phyloP scores from a whole-genome alignment of 2,113 vertebrate genomes.

The Grammomys surdaster region DNA sequence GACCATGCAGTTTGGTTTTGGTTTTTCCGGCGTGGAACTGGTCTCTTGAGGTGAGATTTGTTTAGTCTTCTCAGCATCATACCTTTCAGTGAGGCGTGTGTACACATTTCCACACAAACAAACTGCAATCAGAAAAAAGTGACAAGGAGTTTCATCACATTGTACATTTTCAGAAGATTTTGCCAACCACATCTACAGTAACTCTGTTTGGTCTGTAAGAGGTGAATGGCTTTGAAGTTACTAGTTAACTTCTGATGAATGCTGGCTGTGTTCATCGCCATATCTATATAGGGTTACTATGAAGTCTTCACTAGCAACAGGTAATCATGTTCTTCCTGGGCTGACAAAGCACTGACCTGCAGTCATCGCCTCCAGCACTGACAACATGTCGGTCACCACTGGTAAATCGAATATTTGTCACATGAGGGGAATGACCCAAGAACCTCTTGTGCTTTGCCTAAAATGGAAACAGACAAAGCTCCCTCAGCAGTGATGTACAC shows the following conservation, averaged over 20 bases:
- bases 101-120: conserved; percentile 98
- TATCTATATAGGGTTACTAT: not conserved
- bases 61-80: conserved; percentile 72
- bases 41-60: conserved; percentile 71
- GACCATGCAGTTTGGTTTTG: conserved; percentile 76
- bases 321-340: rapidly evolving
- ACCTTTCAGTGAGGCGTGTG: conserved; percentile 92
- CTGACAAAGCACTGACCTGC: conserved; percentile 89
- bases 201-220: not conserved
- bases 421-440: conserved; percentile 96
- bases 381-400: conserved; percentile 94
- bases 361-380: conserved; percentile 98
- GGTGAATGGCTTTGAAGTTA: not conserved
- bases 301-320: not conserved
- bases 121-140: conserved; percentile 86
- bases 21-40: conserved; percentile 16
- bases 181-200: not conserved
- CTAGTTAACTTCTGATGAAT: not conserved
- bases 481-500: not conserved
- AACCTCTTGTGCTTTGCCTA: conserved; percentile 99
- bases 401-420: conserved; percentile 97
- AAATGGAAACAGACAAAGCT: conserved; percentile 35
- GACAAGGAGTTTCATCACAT: conserved; percentile 7
- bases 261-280: not conserved
- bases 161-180: conserved; percentile 37